Evolutionary conservation across 2,797 vertebrate genomes (phyloP), one percentile per base, ranked within the genome.

Genomic region (Chloroceryle inda): DNA sequence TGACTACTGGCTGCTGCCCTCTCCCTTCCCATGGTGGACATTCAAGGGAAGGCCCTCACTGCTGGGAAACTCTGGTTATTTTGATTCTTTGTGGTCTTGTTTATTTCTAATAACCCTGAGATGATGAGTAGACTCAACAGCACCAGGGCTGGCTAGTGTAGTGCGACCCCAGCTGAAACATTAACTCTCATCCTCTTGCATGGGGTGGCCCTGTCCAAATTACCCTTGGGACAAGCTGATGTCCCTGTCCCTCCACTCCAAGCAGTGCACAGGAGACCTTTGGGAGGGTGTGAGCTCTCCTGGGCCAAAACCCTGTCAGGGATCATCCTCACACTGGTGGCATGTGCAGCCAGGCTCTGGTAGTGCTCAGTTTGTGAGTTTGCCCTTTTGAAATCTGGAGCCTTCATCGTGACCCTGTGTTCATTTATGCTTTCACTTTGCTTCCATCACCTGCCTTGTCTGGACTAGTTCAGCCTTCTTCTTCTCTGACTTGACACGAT

Each of bases 301-400:
- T 33, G 44, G 18, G 31, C 33, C 61, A 68, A 45, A 88, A 33
- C n/a, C 1, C 1, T 3, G n/a, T 29, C 24, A 59, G 13, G 29
- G 14, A 37, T 31, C n/a, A 10, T 87, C 20, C 31, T 87, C 24
- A 24, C 7, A 9, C 16, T 18, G 38, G 8, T 69, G 88, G n/a
- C 50, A 38, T 79, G 82, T 87, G 26, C 52, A 85, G 35, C 26
- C 47, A 71, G 55, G 35, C 19, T 76, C 68, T 59, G 49, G 27
- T 1, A 1, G 33, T 63, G 38, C 31, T 61, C 38, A 38, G 4
- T 37, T 64, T 56, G 33, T 12, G 27, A 88, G 56, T 89, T 87
- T 85, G 73, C 40, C 33, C 44, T 81, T 67, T 50, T 64, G 61
- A 78, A 88, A 90, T 26, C 45, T 58, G 55, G 67, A 92, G 26